These are phyloP conservation scores for Liolophura sinensis DNA, from an alignment of 1,140 invertebrate genomes.

Conservation along the genomic window DNA sequence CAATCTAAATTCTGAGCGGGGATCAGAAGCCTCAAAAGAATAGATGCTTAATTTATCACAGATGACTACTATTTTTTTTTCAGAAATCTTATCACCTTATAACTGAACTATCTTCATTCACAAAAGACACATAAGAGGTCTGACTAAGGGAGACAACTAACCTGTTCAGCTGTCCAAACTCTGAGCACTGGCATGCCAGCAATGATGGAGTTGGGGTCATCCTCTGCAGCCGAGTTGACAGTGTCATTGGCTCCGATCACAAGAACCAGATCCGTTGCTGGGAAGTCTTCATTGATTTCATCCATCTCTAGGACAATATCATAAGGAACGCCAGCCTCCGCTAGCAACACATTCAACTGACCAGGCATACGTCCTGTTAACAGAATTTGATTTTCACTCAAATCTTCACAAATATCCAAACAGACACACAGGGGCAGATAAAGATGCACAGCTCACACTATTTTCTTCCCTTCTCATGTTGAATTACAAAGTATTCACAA, in stretches of 20 bases:
- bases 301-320: constrained; percentile 94
- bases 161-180: constrained; percentile 85
- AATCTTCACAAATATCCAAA: no score
- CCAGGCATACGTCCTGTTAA: constrained; percentile 82
- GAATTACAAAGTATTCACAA: no score
- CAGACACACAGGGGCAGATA: no score
- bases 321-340: constrained; percentile 90
- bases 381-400: no score
- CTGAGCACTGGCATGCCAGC: constrained; percentile 90
- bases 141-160: constrained; percentile 45
- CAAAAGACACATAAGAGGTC: not conserved
- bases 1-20: no score
- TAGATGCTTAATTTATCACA: not conserved
- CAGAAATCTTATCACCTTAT: not conserved
- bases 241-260: constrained; percentile 93
- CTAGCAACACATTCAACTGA: constrained; percentile 87
- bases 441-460: no score
- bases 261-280: constrained; percentile 80
- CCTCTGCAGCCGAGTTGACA: constrained; percentile 88
- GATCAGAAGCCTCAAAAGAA: no score
- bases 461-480: no score
- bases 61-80: not conserved
- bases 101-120: not conserved
- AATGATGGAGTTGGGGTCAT: constrained; percentile 89
- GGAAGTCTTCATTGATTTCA: constrained; percentile 89